phyloP scores from a whole-genome alignment of 1,140 invertebrate genomes.

The Paracyclopina nana region DNA sequence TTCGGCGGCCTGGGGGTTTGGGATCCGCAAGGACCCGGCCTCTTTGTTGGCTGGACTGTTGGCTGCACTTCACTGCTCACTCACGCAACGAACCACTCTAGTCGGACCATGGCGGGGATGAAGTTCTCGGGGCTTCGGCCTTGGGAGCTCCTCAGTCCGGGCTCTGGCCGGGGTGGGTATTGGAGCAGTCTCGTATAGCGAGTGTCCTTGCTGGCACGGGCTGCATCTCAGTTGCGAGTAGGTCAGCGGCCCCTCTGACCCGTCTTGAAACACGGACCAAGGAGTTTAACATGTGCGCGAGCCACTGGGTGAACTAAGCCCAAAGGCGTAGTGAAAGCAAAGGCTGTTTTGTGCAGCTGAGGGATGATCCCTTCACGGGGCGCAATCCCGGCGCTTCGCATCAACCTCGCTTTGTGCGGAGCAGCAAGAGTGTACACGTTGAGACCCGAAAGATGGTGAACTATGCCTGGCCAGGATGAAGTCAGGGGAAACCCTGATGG shows the following conservation, averaged over 20 bases:
- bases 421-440: slow-evolving; percentile 48
- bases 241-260: slow-evolving; percentile 43
- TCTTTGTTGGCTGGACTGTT: not conserved
- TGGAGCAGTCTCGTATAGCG: slow-evolving; percentile 1
- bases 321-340: slow-evolving; percentile 45
- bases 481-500: slow-evolving; percentile 67
- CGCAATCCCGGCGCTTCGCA: not conserved
- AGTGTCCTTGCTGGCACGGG: slow-evolving; percentile 6
- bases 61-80: not conserved
- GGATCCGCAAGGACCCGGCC: slow-evolving; percentile 2
- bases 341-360: too few species aligned
- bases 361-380: slow-evolving; percentile 2
- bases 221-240: slow-evolving; percentile 5
- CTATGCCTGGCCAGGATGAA: slow-evolving; percentile 68
- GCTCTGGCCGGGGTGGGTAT: not conserved
- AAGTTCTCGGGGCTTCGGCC: not conserved
- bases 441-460: slow-evolving; percentile 77
- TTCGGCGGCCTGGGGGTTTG: not conserved
- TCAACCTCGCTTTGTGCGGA: slow-evolving; percentile 23
- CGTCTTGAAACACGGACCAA: slow-evolving; percentile 88
- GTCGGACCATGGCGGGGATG: not conserved
- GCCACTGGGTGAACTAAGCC: slow-evolving; percentile 44
- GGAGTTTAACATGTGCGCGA: slow-evolving; percentile 65
- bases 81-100: not conserved
- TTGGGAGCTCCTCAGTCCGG: not conserved